Conservation (phyloP, 2,797 vertebrate genomes). For the Sebastes trivittatus region DNA sequence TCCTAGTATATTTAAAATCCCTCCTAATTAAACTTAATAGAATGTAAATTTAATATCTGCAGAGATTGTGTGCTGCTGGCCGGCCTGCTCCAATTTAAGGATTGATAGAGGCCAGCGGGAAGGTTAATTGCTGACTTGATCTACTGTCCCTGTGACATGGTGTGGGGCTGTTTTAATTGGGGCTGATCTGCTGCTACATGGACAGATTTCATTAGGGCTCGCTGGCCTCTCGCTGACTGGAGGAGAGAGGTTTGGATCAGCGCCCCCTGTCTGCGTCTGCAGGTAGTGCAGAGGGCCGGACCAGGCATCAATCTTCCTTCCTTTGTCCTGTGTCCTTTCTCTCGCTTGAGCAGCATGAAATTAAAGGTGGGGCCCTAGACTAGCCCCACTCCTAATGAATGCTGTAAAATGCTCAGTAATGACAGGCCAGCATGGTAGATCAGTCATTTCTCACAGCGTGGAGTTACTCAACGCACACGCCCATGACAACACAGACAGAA, state of each 20-base stretch:
- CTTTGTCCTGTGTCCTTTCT: conserved; percentile 82
- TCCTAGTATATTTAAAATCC: conserved; percentile 87
- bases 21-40: conserved; percentile 89
- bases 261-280: conserved; percentile 67
- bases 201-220: conserved; percentile 78
- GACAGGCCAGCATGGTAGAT: conserved; percentile 75
- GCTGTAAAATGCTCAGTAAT: conserved; percentile 81
- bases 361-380: conserved; percentile 80
- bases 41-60: conserved; percentile 89
- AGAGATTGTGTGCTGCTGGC: conserved; percentile 74
- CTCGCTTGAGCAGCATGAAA: conserved; percentile 82
- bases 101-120: conserved; percentile 83
- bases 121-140: conserved; percentile 89
- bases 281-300: conserved; percentile 44
- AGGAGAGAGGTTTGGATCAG: conserved; percentile 1
- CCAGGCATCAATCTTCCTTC: conserved; percentile 77
- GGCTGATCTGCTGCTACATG: conserved; percentile 78
- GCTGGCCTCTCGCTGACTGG: conserved; percentile 46
- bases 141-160: conserved; percentile 84
- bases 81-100: conserved; percentile 76
- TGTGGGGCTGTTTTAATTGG: conserved; percentile 83
- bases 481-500: conserved; percentile 22
- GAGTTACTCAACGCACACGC: conserved; percentile 40
- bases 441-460: conserved; percentile 71
- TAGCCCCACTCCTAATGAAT: conserved; percentile 73